Evolutionary conservation across 2,888 invertebrate genomes (phyloP), one percentile per base, ranked within the genome.

Genomic region (Brachylomia viminalis): DNA sequence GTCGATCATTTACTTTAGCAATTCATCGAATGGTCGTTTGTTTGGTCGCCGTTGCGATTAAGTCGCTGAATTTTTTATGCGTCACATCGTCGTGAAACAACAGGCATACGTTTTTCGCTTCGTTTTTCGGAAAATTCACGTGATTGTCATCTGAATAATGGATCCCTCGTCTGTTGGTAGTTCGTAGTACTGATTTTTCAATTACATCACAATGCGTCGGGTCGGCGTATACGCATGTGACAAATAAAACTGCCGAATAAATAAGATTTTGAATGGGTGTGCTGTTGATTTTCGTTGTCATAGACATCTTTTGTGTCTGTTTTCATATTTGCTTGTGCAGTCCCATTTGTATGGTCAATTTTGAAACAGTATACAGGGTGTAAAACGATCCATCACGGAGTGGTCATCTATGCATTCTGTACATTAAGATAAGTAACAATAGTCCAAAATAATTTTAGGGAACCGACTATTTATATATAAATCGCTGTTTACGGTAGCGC

Each of bases 81-180:
- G 76, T 66, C 91, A 90, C 89, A 93, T 94, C 93, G 95, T 94
- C 93, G 95, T 92, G 91, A 83, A 94, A 95, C 95, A 95, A 95
- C 93, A 92, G 92, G 62, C 87, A 87, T 85, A 83, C 92, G 94
- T 95, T 96, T 95, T 95, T 94, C 94, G 91, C 91, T 88, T 94
- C 95, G 95, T 95, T 96, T 96, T 96, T 94, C 92, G 91, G 92
- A 93, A 94, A 95, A 91, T 95, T 91, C 94, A 93, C 94, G 90
- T 95, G 95, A 96, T 96, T 96, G 96, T 95, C 93, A 87, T 87
- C 87, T 96, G 94, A 96, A 96, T 96, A 95, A 95, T 96, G 90
- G 84, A 96, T 92, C 81, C 77, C 77, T 80, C 83, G 85, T 30
- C 86, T 86, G 91, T 89, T 91, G 90, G 94, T 95, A 94, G 94